phyloP scores from a whole-genome alignment of 2,888 invertebrate species.

The Eurytoma adleriae region DNA sequence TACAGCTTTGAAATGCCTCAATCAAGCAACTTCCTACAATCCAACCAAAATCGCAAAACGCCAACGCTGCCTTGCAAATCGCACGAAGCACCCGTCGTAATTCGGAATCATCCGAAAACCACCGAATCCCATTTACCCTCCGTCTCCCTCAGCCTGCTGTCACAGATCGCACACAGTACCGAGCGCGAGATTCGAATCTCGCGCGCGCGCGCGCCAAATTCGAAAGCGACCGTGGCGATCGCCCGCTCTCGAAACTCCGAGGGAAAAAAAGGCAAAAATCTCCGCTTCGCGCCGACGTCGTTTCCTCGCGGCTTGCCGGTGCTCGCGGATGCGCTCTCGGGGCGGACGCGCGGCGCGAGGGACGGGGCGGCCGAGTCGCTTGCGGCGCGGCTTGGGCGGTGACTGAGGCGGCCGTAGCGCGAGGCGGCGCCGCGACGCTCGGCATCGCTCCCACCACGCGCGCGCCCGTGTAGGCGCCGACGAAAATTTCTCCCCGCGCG shows the following conservation, averaged over 20 bases:
- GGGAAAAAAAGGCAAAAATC: background rate
- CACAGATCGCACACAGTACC: constrained; percentile 8
- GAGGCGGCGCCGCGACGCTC: constrained; percentile 68
- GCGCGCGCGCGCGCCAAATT: constrained; percentile 38
- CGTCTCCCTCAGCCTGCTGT: background rate
- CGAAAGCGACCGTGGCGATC: background rate
- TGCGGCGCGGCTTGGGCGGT: constrained; percentile 70
- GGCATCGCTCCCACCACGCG: constrained; percentile 57
- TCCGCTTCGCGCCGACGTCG: too few species aligned
- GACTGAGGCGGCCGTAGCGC: constrained; percentile 65
- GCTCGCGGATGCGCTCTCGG: background rate
- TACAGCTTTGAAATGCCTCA: too few species aligned
- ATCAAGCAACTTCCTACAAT: background rate
- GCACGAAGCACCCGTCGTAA: background rate
- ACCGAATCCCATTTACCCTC: background rate
- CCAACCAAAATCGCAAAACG: background rate
- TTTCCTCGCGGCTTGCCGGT: background rate
- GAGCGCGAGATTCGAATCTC: constrained; percentile 31
- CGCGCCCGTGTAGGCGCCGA: background rate
- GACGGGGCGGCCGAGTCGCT: constrained; percentile 49
- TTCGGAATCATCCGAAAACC: background rate
- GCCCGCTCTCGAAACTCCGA: too few species aligned
- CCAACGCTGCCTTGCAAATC: background rate
- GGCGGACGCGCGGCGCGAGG: background rate
- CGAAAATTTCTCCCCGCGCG: constrained; percentile 6